These are phyloP conservation scores for Homarus americanus DNA, from an alignment of 1,140 invertebrate species.

Conservation along the genomic window DNA sequence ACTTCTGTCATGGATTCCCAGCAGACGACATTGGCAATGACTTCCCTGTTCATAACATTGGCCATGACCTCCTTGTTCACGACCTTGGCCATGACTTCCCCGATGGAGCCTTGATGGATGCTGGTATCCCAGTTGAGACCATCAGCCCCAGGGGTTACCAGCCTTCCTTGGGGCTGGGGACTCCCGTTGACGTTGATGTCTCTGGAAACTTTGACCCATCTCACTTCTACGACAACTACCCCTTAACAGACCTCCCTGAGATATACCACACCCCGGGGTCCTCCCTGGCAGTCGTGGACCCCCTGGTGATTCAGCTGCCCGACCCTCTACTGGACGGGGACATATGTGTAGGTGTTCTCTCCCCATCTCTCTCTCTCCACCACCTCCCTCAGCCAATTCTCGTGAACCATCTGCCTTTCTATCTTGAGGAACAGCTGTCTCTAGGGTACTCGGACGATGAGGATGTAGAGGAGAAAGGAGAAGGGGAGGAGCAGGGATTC, in stretches of 20 bases:
- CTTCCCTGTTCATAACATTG: not conserved
- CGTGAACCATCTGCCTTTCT: not conserved
- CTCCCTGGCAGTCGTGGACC: not conserved
- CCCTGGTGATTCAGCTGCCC: not conserved
- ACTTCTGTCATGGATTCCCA: not conserved
- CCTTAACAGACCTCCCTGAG: not conserved
- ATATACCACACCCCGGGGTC: not conserved
- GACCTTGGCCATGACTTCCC: not conserved
- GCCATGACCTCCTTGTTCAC: not conserved
- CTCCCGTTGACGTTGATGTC: not conserved
- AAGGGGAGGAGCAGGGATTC: not conserved
- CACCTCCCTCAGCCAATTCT: not conserved
- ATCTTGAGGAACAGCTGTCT: not conserved
- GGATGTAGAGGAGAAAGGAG: not conserved
- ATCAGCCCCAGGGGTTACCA: conserved; percentile 8
- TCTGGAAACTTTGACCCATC: not conserved
- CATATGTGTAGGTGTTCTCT: not conserved
- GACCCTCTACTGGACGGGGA: not conserved
- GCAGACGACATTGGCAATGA: conserved; percentile 8
- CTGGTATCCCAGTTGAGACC: conserved; percentile 6
- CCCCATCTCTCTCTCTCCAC: not conserved
- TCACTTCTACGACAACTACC: not conserved
- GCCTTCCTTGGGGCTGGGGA: not conserved
- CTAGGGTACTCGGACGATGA: conserved; percentile 35
- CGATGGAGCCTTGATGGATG: not conserved